These are phyloP conservation scores for Vultur gryphus DNA, from an alignment of 2,797 vertebrate genomes.

Conservation along the genomic window DNA sequence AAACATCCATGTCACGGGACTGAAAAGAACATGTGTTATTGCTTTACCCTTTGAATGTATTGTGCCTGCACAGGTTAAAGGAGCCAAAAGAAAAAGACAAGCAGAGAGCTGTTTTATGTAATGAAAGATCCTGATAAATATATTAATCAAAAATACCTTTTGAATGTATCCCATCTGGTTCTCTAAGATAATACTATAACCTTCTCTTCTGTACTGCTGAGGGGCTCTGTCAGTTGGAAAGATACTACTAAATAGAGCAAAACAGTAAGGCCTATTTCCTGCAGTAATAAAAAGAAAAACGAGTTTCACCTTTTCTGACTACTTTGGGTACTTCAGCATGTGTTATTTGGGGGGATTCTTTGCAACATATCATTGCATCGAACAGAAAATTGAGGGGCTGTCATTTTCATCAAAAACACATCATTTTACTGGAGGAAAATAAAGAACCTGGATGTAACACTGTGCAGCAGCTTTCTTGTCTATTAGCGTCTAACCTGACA, in stretches of 20 bases:
- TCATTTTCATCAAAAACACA: neutral
- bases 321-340: neutral
- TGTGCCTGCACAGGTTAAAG: conserved; percentile 22
- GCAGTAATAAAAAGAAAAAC: neutral
- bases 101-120: neutral
- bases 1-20: neutral
- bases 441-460: neutral
- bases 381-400: neutral
- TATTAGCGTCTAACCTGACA: neutral
- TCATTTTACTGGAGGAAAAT: neutral
- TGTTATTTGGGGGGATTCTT: neutral
- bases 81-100: neutral
- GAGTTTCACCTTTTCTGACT: neutral
- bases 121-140: conserved; percentile 19
- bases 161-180: neutral
- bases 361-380: neutral
- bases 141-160: neutral
- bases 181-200: neutral
- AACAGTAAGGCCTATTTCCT: neutral
- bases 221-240: neutral
- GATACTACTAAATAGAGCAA: neutral
- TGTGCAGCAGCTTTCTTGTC: neutral
- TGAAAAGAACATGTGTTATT: conserved; percentile 16
- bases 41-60: neutral
- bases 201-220: neutral